These are phyloP conservation scores for Rotaria sp. DNA, from an alignment of 2,888 invertebrate species.

Conservation along the genomic window DNA sequence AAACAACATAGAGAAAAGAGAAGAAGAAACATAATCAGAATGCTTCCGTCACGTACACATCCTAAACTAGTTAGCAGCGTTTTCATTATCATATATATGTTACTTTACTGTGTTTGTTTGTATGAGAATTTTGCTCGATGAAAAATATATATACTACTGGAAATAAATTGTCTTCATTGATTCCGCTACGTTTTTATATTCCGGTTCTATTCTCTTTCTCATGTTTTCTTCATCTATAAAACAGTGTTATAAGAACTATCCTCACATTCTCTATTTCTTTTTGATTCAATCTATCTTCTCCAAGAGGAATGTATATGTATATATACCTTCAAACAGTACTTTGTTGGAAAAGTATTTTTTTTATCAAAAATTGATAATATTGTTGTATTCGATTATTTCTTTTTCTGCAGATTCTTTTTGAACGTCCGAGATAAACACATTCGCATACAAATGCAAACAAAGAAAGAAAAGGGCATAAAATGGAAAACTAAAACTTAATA, in stretches of 20 bases:
- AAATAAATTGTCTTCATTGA: neutral
- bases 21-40: neutral
- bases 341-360: too few relatives aligned
- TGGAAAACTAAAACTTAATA: neutral
- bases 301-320: too few relatives aligned
- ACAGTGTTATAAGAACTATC: neutral
- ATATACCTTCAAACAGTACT: too few relatives aligned
- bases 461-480: neutral
- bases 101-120: neutral
- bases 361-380: too few relatives aligned
- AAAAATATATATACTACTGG: neutral
- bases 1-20: neutral
- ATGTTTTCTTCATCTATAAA: neutral
- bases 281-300: neutral
- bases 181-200: neutral
- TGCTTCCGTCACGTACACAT: neutral
- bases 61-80: neutral
- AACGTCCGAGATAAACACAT: neutral
- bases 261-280: neutral
- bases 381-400: neutral
- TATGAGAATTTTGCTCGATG: neutral
- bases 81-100: neutral
- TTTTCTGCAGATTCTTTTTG: neutral
- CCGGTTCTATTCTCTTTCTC: neutral
- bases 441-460: neutral